Evolutionary conservation across 1,140 invertebrate genomes (phyloP).

Genomic region (Schlechtendalia chinensis): DNA sequence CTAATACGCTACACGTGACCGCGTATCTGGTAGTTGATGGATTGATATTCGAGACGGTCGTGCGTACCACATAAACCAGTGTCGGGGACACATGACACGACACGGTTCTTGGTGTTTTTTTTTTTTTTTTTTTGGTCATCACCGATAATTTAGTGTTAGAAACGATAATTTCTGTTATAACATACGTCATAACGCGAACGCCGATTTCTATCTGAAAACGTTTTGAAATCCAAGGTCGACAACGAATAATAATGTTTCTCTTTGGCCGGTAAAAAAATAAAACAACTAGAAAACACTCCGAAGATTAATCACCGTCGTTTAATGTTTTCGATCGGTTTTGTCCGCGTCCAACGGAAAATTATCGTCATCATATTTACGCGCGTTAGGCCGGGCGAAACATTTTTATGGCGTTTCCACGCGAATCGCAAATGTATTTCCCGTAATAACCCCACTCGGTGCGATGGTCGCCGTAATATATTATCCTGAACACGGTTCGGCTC

Average conservation of each 20-base stretch:
- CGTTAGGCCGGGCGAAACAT: not conserved
- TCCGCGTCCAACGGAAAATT: not conserved
- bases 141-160: not conserved
- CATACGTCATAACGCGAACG: not conserved
- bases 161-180: not conserved
- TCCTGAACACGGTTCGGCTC: not conserved
- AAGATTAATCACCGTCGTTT: not conserved
- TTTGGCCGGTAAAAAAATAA: not conserved
- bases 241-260: conserved; percentile 9
- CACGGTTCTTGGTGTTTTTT: conserved; percentile 6
- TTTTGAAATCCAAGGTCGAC: not conserved
- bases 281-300: too few relatives aligned
- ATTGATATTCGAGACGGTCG: conserved; percentile 17
- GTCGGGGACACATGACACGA: not conserved
- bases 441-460: not conserved
- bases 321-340: not conserved
- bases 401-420: not conserved
- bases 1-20: conserved; percentile 2
- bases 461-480: conserved; percentile 25
- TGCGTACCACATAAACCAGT: not conserved
- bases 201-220: not conserved
- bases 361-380: not conserved
- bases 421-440: not conserved
- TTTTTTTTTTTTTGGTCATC: not conserved
- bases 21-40: conserved; percentile 14